Conservation (phyloP, 2,888 invertebrate genomes). For the Megastigmus dorsalis region DNA sequence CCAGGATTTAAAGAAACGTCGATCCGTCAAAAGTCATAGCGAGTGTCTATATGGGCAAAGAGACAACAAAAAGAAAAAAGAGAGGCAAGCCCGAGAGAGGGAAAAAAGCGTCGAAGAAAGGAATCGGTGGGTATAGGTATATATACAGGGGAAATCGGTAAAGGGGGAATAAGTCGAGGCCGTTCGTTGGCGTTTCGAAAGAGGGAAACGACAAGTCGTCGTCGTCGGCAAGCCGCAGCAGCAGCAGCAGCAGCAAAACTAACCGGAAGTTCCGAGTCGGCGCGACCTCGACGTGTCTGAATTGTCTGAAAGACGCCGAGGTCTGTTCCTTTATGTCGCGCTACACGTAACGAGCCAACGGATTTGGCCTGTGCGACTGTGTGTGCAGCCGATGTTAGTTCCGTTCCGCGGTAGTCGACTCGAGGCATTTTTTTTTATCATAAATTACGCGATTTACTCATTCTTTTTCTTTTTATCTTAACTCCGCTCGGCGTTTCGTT, state of each 20-base stretch:
- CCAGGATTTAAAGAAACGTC: too few species aligned
- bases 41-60: too few species aligned
- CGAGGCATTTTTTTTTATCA: slow-evolving; percentile 26
- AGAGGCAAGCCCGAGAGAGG: background rate
- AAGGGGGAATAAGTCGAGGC: slow-evolving; percentile 15
- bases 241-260: too few species aligned
- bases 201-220: slow-evolving; percentile 33
- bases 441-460: slow-evolving; percentile 4
- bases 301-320: background rate
- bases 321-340: background rate
- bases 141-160: background rate
- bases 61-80: background rate
- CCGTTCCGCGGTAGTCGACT: background rate
- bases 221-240: background rate
- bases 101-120: background rate
- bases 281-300: slow-evolving; percentile 11
- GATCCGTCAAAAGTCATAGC: too few species aligned
- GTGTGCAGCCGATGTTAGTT: background rate
- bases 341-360: background rate
- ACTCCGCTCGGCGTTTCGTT: too few species aligned
- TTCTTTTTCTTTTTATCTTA: background rate
- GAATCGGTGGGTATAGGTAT: background rate
- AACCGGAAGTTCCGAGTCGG: slow-evolving; percentile 33
- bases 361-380: background rate
- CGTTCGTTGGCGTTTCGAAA: slow-evolving; percentile 27